phyloP scores from a whole-genome alignment of 1,140 invertebrate genomes.

The Drosophila micromelanica region DNA sequence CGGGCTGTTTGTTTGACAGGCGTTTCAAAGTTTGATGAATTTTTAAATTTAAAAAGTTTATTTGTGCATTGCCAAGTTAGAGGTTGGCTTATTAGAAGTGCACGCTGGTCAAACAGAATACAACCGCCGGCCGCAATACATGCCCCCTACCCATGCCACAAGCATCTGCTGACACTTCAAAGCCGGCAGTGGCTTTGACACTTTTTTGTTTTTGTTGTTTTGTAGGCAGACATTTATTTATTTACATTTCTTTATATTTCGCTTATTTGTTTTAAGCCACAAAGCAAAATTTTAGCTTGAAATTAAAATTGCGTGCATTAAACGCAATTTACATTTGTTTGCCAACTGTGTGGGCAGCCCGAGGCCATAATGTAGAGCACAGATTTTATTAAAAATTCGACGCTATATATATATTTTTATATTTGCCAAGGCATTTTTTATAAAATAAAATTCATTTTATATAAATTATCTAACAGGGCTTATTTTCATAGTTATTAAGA shows the following conservation, averaged over 20 bases:
- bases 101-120: conserved; percentile 21
- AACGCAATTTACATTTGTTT: conserved; percentile 40
- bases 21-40: conserved; percentile 81
- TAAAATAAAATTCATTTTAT: neutral
- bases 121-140: neutral
- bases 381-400: conserved; percentile 19
- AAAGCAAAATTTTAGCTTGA: conserved; percentile 24
- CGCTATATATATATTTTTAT: neutral
- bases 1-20: conserved; percentile 66
- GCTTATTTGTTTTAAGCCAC: conserved; percentile 40
- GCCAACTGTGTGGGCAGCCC: conserved; percentile 1
- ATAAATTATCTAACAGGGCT: too few species aligned
- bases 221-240: conserved; percentile 10
- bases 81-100: conserved; percentile 51
- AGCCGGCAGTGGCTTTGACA: conserved; percentile 25
- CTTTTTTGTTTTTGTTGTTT: conserved; percentile 23
- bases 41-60: conserved; percentile 83
- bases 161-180: conserved; percentile 30
- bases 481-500: too few species aligned
- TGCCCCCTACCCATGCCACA: neutral
- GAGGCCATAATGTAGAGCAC: neutral
- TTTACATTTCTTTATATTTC: conserved; percentile 6
- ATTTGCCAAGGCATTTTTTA: neutral
- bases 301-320: conserved; percentile 58
- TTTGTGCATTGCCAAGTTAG: conserved; percentile 76